These are phyloP conservation scores for Antigone vipio DNA, from an alignment of 2,113 vertebrate species.

Conservation along the genomic window DNA sequence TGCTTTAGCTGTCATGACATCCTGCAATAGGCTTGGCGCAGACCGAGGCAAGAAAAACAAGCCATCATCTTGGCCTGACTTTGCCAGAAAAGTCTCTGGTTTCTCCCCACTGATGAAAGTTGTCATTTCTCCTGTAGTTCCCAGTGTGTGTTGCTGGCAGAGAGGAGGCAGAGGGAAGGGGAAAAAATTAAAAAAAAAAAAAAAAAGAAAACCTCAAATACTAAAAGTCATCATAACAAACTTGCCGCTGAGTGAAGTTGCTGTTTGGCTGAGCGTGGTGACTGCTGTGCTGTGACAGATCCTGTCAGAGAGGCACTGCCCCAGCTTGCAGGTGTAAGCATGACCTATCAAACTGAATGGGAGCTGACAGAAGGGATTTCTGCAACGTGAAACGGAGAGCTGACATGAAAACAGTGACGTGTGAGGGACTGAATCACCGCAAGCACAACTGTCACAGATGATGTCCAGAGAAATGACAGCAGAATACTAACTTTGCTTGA, in stretches of 20 bases:
- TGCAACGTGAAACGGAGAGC: conserved; percentile 50
- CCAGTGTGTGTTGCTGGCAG: not conserved
- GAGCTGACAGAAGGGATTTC: conserved; percentile 76
- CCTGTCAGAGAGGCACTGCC: conserved; percentile 61
- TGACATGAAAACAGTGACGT: conserved; percentile 71
- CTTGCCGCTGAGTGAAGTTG: conserved; percentile 41
- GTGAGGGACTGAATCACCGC: conserved; percentile 58
- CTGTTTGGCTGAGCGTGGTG: conserved; percentile 56
- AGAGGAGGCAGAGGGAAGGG: not conserved
- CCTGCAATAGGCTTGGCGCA: not conserved
- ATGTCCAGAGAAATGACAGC: conserved; percentile 71
- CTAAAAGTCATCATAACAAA: conserved; percentile 50
- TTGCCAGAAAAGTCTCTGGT: not conserved
- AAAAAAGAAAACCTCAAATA: not conserved
- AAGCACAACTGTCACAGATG: conserved; percentile 67
- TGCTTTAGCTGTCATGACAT: not conserved
- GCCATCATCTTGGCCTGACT: not conserved
- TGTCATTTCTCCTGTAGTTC: conserved; percentile 17
- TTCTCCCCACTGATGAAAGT: not conserved
- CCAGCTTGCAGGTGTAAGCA: conserved; percentile 67
- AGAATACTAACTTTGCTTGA: conserved; percentile 63
- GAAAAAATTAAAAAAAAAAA: too few relatives aligned
- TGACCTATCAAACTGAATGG: conserved; percentile 74
- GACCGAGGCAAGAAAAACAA: not conserved
- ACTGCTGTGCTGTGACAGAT: conserved; percentile 69